Base-by-base conservation (phyloP, 2,888 invertebrate species). In the Prostheceraeus crozeri region DNA sequence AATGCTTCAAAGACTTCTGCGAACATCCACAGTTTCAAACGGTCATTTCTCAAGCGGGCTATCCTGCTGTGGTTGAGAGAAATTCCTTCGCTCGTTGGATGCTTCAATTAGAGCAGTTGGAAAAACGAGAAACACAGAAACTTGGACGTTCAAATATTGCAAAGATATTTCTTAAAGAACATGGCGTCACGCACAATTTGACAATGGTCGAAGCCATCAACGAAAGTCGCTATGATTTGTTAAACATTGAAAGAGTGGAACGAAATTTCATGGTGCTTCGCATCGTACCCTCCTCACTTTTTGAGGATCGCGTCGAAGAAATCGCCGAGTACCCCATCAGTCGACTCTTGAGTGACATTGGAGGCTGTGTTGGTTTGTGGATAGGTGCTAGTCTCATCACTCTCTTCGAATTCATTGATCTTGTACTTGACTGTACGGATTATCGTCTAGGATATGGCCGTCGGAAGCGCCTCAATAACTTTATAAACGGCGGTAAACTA, bases 341-440 rank as follows among this genome's bases (percentile, higher is more conserved):
- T 62, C 19, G 60, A n/a, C 31, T 60, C 16, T 16, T 60, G 8
- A 60, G 60, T 36, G 60, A 60, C 19, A 62, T 60, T 62, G 60
- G 60, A 23, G 60, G 60, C 10, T 60, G 60, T 62, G 61, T 60
- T 23, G 60, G 60, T 3, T 48, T 60, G 14, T 60, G 60, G 60
- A 46, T 60, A 11, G 60, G 60, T n/a, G 60, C 60, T 2, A 62
- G 60, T 40, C 33, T 60, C 3, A 61, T 60, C 1, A 63, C 60
- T 3, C 16, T 60, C 2, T 60, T 60, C 33, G 60, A 60, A 31
- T 61, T 60, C 8, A 27, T 60, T 14, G 60, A 60, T 30, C 30
- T 60, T 11, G 19, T 63, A 3, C 61, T 60, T 2, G 60, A 60
- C 30, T 23, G 35, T 14, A 45, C 28, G 45, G 60, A 59, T n/a